Conservation (phyloP, 2,888 invertebrate genomes). For the Tromatobia lineatoria region DNA sequence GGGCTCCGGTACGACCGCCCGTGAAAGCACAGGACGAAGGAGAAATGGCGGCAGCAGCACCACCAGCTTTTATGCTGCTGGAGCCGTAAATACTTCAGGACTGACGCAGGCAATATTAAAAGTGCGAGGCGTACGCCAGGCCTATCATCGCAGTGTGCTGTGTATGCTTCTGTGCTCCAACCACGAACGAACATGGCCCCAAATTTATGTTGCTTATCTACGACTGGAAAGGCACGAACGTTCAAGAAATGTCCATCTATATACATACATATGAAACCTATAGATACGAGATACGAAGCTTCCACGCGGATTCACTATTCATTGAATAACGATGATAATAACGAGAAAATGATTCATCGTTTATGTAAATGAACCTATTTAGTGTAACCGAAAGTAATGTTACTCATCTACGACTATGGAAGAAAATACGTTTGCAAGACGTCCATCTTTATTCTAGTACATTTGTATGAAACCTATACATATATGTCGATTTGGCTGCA, state of each 20-base stretch:
- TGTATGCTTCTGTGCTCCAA: constrained; percentile 37
- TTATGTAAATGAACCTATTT: constrained; percentile 79
- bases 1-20: constrained; percentile 35
- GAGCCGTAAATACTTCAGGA: constrained; percentile 82
- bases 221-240: constrained; percentile 68
- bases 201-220: constrained; percentile 82
- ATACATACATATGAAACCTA: constrained; percentile 2
- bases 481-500: too few species aligned
- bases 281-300: neutral
- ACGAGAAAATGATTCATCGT: constrained; percentile 68
- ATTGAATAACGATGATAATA: constrained; percentile 1
- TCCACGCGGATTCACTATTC: neutral
- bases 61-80: constrained; percentile 72
- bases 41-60: constrained; percentile 60
- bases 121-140: constrained; percentile 77
- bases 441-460: too few species aligned
- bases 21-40: constrained; percentile 68
- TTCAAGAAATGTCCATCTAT: constrained; percentile 65
- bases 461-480: too few species aligned
- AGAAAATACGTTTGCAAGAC: too few species aligned
- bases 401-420: too few species aligned
- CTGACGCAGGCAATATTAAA: constrained; percentile 83
- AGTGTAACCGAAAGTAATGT: too few species aligned
- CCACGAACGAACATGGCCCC: constrained; percentile 65
- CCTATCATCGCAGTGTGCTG: constrained; percentile 77